Evolutionary conservation across 1,140 invertebrate genomes (phyloP).

Genomic region (Brachionus rubens): DNA sequence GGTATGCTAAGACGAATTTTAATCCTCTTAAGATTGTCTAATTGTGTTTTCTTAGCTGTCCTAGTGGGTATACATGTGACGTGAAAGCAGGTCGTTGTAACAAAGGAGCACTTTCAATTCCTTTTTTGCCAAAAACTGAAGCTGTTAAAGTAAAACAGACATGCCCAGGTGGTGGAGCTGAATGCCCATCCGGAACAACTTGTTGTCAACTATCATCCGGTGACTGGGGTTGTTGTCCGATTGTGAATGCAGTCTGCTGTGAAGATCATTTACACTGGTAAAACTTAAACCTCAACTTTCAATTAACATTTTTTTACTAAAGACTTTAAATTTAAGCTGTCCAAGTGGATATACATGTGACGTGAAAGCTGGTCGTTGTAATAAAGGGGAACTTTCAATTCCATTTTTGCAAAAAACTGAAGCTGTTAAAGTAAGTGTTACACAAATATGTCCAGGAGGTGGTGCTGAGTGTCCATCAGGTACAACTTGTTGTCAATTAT

Average conservation of each 20-base stretch:
- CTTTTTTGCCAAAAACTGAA: no score
- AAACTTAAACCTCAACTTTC: neutral
- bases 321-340: conserved; percentile 48
- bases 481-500: conserved; percentile 58
- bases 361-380: conserved; percentile 48
- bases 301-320: neutral
- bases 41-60: no score
- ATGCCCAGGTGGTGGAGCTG: conserved; percentile 48
- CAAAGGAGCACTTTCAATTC: neutral
- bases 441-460: conserved; percentile 50
- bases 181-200: conserved; percentile 57
- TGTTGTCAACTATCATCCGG: conserved; percentile 56
- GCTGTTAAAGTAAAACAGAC: neutral
- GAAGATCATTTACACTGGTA: conserved; percentile 31
- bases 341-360: conserved; percentile 53
- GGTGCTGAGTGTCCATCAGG: conserved; percentile 53
- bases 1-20: conserved; percentile 29
- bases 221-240: conserved; percentile 54
- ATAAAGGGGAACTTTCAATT: conserved; percentile 36
- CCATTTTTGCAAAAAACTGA: conserved; percentile 17
- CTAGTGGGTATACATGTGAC: no score
- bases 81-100: neutral
- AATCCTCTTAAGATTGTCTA: neutral
- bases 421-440: neutral
- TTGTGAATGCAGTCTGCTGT: conserved; percentile 14